phyloP scores from a whole-genome alignment of 2,113 vertebrate genomes.

The Cettia cetti region DNA sequence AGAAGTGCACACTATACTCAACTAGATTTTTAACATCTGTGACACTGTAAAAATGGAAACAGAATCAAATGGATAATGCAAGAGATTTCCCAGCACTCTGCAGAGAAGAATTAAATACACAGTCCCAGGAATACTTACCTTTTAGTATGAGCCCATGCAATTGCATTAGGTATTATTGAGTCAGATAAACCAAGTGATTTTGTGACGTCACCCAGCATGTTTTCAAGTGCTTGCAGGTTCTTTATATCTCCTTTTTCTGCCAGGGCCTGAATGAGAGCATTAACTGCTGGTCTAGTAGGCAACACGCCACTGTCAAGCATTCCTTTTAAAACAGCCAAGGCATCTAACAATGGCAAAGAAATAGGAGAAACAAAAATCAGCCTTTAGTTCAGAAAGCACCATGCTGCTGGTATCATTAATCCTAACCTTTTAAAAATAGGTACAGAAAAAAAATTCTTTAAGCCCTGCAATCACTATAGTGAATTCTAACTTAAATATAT shows the following conservation, averaged over 20 bases:
- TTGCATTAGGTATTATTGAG: conserved; percentile 85
- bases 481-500: neutral
- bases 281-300: conserved; percentile 69
- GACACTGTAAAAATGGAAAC: neutral
- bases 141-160: conserved; percentile 78
- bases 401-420: neutral
- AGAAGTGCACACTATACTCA: neutral
- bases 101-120: neutral
- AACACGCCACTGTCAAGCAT: conserved; percentile 63
- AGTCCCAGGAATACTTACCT: conserved; percentile 77
- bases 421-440: neutral
- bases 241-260: conserved; percentile 74
- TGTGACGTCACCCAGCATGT: conserved; percentile 52
- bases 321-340: conserved; percentile 67
- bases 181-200: conserved; percentile 60
- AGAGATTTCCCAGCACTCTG: neutral
- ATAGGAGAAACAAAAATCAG: neutral
- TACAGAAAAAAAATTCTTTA: neutral
- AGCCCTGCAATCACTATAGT: neutral
- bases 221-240: conserved; percentile 74
- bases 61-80: neutral
- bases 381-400: neutral
- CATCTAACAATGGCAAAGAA: conserved; percentile 69
- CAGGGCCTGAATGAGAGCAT: conserved; percentile 73
- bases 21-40: neutral